Conservation (phyloP, 1,140 invertebrate species). For the Pectinophora gossypiella region DNA sequence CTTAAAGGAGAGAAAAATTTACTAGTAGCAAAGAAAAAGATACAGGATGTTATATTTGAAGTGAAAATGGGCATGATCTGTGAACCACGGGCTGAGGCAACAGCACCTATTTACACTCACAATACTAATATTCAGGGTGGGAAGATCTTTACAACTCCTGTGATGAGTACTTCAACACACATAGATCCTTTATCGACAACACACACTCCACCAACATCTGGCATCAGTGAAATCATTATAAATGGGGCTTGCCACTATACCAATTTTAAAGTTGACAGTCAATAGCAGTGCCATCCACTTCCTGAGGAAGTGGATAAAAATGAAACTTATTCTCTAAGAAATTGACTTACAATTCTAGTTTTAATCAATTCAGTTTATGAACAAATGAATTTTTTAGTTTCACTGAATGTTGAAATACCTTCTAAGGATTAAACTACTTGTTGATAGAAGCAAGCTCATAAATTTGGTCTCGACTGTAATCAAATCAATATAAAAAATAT, state of each 20-base stretch:
- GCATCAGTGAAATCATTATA: constrained; percentile 63
- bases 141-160: constrained; percentile 51
- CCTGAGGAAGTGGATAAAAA: constrained; percentile 59
- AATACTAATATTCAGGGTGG: constrained; percentile 36
- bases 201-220: constrained; percentile 49
- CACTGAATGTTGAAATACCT: no score
- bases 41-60: constrained; percentile 69
- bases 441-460: no score
- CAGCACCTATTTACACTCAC: constrained; percentile 44
- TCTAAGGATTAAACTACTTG: no score
- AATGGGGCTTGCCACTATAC: constrained; percentile 57
- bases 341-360: constrained; percentile 28
- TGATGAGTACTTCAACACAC: constrained; percentile 42
- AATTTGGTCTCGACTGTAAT: no score
- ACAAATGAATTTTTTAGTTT: no score
- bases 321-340: constrained; percentile 39
- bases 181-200: constrained; percentile 41
- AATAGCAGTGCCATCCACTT: constrained; percentile 68
- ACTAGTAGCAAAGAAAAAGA: constrained; percentile 64
- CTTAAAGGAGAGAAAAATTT: constrained; percentile 64
- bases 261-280: constrained; percentile 61
- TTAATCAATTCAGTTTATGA: no score
- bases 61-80: constrained; percentile 65
- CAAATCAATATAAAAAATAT: no score
- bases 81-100: constrained; percentile 39